Conservation (phyloP, 2,113 vertebrate genomes). For the Lycocorax pyrrhopterus region DNA sequence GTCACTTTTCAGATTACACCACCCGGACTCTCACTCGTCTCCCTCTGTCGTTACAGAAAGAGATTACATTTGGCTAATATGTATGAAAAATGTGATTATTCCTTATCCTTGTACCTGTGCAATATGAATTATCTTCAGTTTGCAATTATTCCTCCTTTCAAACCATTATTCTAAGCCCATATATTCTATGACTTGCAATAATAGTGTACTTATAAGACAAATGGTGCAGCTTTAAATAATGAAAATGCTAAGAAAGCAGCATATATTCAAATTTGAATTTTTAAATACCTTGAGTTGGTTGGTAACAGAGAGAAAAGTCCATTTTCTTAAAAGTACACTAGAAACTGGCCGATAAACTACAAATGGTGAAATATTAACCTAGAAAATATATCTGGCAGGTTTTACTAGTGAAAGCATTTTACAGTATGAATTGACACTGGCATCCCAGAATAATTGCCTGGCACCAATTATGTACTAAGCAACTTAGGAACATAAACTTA, state of each 20-base stretch:
- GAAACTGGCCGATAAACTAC: background rate
- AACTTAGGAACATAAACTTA: background rate
- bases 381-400: background rate
- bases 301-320: background rate
- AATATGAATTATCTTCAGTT: slow-evolving; percentile 44
- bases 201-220: slow-evolving; percentile 14
- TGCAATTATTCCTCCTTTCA: slow-evolving; percentile 47
- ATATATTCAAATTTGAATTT: background rate
- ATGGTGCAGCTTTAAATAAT: background rate
- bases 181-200: background rate
- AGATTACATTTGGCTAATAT: slow-evolving; percentile 44
- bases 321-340: background rate
- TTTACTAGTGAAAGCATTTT: background rate
- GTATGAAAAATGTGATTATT: slow-evolving; percentile 31
- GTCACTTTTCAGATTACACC: slow-evolving; percentile 44
- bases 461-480: background rate
- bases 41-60: slow-evolving; percentile 36
- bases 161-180: background rate
- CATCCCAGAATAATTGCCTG: background rate
- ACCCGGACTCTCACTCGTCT: background rate
- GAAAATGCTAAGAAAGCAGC: background rate
- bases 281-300: background rate
- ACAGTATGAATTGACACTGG: background rate
- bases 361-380: background rate
- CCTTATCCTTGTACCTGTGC: slow-evolving; percentile 38